Conservation (phyloP, 2,888 invertebrate genomes). For the Tenthredo amoena region DNA sequence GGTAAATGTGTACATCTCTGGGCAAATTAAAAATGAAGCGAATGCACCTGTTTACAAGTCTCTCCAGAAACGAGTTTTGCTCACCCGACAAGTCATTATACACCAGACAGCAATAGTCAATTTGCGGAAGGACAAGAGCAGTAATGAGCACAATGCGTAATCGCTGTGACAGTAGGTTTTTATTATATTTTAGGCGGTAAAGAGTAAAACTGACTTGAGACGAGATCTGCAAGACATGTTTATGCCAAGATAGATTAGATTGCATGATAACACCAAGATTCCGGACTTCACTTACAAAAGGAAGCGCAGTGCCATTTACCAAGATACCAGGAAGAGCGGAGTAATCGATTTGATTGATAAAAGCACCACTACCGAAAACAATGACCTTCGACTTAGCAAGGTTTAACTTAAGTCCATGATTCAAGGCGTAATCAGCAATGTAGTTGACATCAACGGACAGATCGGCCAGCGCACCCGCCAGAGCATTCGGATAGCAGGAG, state of each 20-base stretch:
- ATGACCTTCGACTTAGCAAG: too few relatives aligned
- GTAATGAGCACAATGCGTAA: not conserved
- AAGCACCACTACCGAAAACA: conserved; percentile 3
- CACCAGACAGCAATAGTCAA: conserved; percentile 1
- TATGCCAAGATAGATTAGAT: conserved; percentile 32
- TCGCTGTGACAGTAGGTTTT: not conserved
- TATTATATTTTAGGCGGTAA: not conserved
- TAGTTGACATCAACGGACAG: too few relatives aligned
- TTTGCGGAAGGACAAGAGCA: not conserved
- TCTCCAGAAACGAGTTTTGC: too few relatives aligned
- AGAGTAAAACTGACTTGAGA: not conserved
- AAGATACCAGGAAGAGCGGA: not conserved
- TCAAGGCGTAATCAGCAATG: too few relatives aligned
- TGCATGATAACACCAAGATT: conserved; percentile 34
- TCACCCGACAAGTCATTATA: not conserved
- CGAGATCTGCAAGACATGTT: not conserved
- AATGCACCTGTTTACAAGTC: too few relatives aligned
- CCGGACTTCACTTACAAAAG: not conserved
- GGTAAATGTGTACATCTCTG: too few relatives aligned
- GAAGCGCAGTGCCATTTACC: not conserved
- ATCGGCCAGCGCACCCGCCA: too few relatives aligned
- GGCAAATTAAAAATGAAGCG: too few relatives aligned
- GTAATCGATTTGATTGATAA: not conserved
- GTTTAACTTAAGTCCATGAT: too few relatives aligned
- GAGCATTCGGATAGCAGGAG: too few relatives aligned